Evolutionary conservation across 2,888 invertebrate genomes (phyloP), one percentile per base, ranked within the genome.

Genomic region (Chironomus tentans): DNA sequence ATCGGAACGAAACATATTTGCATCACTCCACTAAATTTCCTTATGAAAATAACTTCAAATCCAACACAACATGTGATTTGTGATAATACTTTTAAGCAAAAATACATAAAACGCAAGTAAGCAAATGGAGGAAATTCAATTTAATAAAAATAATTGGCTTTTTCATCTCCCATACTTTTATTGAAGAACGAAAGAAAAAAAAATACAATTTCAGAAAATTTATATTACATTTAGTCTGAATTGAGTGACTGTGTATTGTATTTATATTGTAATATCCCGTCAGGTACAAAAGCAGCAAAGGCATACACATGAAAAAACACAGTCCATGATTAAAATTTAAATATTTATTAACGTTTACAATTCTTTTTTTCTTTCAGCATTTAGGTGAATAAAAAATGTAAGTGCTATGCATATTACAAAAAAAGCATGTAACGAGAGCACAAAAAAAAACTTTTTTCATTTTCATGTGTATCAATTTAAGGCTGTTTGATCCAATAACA

Each of bases 81-180:
- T 38, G 38, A 38, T 38, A 38, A 38, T 38, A 38, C 38, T 38
- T 38, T 38, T 38, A 38, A 38, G 38, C 38, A 38, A 28, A 50
- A 50, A 50, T 15, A 50, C n/a, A 13, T 10, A n/a, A 50, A 62
- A 62, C 22, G 4, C n/a, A 24, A 22, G 65, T 18, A 24, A 22
- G 21, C 18, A 65, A 65, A 65, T 18, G 18, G 50, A 69, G 50
- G 70, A 22, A 21, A 47, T 70, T 71, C 56, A 56, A 71, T 71
- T 71, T 48, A 71, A 71, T 71, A 50, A 71, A 56, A 71, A 71
- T 71, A 71, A 71, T 71, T 71, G 70, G 71, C 56, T 71, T 71
- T 46, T 70, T 21, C 70, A 21, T 71, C 24, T 13, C 50, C 12
- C 10, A n/a, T 48, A 22, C 15, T 56, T n/a, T 70, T 70, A 70